Evolutionary conservation across 1,140 invertebrate genomes (phyloP), one percentile per base, ranked within the genome.

Genomic region (Pissodes strobi): DNA sequence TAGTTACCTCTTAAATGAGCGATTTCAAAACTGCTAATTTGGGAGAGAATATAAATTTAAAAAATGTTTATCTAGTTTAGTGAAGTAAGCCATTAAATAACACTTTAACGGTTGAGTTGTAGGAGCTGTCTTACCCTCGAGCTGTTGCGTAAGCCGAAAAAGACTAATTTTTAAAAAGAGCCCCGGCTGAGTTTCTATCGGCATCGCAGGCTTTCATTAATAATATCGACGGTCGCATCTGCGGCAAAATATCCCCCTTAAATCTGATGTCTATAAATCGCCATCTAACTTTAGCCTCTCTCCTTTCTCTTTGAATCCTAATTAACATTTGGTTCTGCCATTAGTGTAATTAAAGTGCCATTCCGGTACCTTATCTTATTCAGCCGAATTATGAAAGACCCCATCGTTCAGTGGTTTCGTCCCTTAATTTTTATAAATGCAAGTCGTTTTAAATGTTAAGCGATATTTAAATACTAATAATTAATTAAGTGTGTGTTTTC

Each of bases 331-430:
- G 84, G 83, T 84, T 83, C 83, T 83, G 82, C 84, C 84, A 86
- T 86, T 86, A 86, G 83, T 84, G 83, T 85, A 86, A 86, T 86
- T 85, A 86, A 86, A 85, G 82, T 85, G 82, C 83, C 84, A 82
- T 77, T 76, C 69, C 72, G 69, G 75, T 72, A 76, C 75, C 75
- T 78, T 78, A 77, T 77, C 75, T 77, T 76, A 75, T 73, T 73
- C 69, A 18, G 2, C 52, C 19, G 38, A 55, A 39, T 55, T 38
- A 55, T 27, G 15, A 52, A 17, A 5, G 25, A 6, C 5, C 22
- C 48, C 25, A 9, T 5, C 25, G 25, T n/a, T n/a, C n/a, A 9
- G 25, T 27, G 25, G 9, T 5, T 27, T 9, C 25, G 9, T 27
- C 25, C 25, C 25, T 27, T 27, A 27, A 27, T 27, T 27, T 27